Base-by-base conservation (phyloP, 1,140 invertebrate species). In the Heterodera schachtii region DNA sequence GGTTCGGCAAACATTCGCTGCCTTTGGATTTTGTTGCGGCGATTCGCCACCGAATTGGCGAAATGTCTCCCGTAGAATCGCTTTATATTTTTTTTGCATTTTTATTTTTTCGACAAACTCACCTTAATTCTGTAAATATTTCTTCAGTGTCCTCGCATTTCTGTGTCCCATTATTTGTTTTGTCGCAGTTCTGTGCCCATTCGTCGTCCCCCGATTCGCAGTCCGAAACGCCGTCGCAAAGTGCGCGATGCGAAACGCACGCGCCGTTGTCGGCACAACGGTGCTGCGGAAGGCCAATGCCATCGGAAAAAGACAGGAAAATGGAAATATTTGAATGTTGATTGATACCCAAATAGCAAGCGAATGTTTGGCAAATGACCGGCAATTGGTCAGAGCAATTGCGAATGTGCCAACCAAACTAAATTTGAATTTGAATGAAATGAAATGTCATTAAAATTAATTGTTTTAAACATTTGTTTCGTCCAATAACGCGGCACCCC, bases 161-260 rank as follows among this genome's bases (percentile, higher is more conserved):
- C n/a, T 21, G 76, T 79, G 76, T 79, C 13, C 79, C 47, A 9
- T 47, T 44, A 75, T 41, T 47, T 44, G 46, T 41, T 21, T 79
- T 66, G 46, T 80, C 57, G 73, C 69, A 71, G 11, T 46, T 71
- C 19, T 71, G 41, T 46, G 31, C 69, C 69, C 31, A 41, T 71
- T 95, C 95, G 89, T 95, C 95, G 67, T 91, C 92, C 5, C 92
- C 92, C 87, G 95, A 94, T 2, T 91, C 87, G 87, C 94, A 95
- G 86, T 95, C 92, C 3, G 86, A 83, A 43, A 91, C 90, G 0
- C 92, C 92, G 90, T 95, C 93, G 88, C 95, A 95, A 3, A 92
- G 87, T 16, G 91, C 87, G 0, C 90, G 89, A 2, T 92, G 74
- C 31, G 80, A 66, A 81, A 81, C 82, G 75, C 80, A 81, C 31